Evolutionary conservation across 1,140 invertebrate species (phyloP).

Genomic region (Trachelipus rathkii): DNA sequence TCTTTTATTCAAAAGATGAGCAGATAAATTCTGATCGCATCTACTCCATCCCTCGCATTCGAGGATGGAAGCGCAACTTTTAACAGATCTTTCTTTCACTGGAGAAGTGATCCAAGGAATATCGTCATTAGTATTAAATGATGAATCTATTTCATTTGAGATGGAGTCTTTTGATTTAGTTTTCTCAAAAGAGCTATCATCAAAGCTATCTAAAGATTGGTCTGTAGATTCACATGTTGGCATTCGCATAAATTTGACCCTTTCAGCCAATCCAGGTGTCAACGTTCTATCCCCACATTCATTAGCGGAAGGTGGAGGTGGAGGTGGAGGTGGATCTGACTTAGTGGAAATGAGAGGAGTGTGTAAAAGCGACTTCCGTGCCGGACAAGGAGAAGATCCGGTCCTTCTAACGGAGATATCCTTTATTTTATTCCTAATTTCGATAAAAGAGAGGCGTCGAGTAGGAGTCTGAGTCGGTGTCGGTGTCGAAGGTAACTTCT

Average conservation of each 20-base stretch:
- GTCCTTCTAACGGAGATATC: background rate
- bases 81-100: too few species aligned
- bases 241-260: background rate
- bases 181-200: background rate
- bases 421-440: background rate
- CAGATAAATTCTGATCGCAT: background rate
- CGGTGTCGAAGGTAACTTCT: background rate
- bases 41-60: background rate
- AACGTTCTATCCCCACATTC: background rate
- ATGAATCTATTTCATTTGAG: background rate
- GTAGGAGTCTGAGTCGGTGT: background rate
- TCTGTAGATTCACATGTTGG: background rate
- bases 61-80: background rate
- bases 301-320: background rate
- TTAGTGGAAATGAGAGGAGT: too few species aligned
- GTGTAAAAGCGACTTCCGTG: background rate
- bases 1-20: background rate
- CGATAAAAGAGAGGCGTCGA: background rate
- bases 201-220: background rate
- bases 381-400: background rate
- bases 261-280: background rate
- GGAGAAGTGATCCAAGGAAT: background rate
- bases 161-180: background rate
- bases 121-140: background rate
- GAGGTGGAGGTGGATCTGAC: background rate